Conservation (phyloP, 2,797 vertebrate species). For the Sus cebifrons region DNA sequence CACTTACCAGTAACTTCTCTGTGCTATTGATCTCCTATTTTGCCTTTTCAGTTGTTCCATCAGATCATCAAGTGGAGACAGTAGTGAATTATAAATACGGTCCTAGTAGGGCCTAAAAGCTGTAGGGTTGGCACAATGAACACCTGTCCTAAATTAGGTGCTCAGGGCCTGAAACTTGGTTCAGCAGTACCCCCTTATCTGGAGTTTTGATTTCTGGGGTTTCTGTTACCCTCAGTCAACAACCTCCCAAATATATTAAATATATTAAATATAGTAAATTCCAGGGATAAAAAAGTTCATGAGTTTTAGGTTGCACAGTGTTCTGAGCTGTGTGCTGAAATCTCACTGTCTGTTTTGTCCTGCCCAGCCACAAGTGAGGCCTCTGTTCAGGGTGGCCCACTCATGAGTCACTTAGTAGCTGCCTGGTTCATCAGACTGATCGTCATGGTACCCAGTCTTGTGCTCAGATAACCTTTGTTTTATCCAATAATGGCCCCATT, state of each 20-base stretch:
- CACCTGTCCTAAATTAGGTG: background rate
- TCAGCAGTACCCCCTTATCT: background rate
- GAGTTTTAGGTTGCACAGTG: background rate
- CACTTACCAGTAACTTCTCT: background rate
- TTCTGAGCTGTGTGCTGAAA: background rate
- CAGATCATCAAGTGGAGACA: background rate
- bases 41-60: background rate
- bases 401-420: background rate
- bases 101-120: background rate
- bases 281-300: background rate
- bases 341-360: background rate
- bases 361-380: fast-evolving
- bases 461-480: background rate
- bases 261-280: background rate
- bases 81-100: conserved; percentile 16
- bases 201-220: background rate
- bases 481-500: background rate
- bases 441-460: background rate
- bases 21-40: fast-evolving
- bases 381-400: background rate
- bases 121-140: background rate
- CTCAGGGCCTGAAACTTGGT: background rate
- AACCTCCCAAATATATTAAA: background rate
- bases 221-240: background rate
- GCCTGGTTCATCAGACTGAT: background rate